phyloP scores from a whole-genome alignment of 2,113 vertebrate species.

The Alexandromys fortis region DNA sequence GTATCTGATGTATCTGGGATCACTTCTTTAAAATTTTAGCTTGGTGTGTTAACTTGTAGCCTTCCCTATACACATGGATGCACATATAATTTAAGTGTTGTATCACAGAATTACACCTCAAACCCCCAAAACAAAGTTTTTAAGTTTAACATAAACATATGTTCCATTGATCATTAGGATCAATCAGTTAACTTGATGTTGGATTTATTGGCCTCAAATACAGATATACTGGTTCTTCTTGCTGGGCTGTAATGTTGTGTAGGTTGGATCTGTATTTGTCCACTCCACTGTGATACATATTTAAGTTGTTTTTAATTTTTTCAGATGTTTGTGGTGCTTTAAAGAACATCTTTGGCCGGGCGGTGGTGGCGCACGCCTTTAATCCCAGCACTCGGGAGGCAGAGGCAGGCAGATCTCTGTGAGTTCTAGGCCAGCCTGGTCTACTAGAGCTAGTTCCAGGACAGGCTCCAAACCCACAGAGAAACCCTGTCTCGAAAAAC shows the following conservation, averaged over 20 bases:
- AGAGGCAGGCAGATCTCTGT: too few species aligned
- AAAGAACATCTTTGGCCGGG: neutral
- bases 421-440: too few species aligned
- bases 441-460: too few species aligned
- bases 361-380: too few species aligned
- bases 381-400: too few species aligned
- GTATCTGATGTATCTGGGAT: neutral
- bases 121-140: neutral
- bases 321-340: neutral
- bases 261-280: neutral
- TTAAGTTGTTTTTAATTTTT: neutral
- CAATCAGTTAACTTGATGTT: neutral
- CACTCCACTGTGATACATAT: neutral
- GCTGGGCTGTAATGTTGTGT: neutral
- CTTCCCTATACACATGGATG: neutral
- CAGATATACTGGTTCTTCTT: neutral
- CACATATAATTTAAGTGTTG: neutral
- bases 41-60: neutral
- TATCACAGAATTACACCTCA: neutral
- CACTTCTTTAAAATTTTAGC: conserved; percentile 27
- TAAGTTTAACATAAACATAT: neutral
- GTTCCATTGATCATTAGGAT: neutral
- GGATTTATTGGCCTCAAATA: neutral
- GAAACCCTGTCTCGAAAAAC: too few species aligned
- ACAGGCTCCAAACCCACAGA: too few species aligned